Evolutionary conservation across 2,888 invertebrate species (phyloP), one percentile per base, ranked within the genome.

Genomic region (Hesperia comma): DNA sequence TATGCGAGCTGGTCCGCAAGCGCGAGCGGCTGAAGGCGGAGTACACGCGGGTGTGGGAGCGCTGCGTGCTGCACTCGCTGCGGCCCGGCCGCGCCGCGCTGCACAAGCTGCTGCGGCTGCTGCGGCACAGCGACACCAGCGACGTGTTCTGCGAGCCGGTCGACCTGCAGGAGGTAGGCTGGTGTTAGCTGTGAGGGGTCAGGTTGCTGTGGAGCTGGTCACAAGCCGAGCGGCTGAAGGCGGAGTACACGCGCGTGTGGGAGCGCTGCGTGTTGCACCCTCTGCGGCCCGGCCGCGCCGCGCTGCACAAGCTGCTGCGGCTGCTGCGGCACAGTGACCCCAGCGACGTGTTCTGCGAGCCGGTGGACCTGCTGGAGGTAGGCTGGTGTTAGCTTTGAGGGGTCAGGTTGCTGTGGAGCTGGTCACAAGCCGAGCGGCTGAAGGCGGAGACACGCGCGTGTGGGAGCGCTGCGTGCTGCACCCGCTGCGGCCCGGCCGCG

Each of bases 141-240:
- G 96, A 97, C 76, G 97, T 99, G 71, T 99, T 99, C 87, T 95
- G 96, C 0, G 98, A 98, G 80, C 99, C 99, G 0, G 99, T 99
- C 0, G 97, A 98, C 81, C 93, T 95, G 37, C 95, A 94, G 54
- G 97, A 97, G 93, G 96, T 94, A 26, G 2, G 26, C 26, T 5
- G 26, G n/a, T n/a, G n/a, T n/a, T n/a, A n/a, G n/a, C n/a, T n/a
- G n/a, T n/a, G n/a, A n/a, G n/a, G n/a, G n/a, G 21, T 0, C 69
- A 92, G 95, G 70, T 93, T 99, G 40, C 94, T 99, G 0, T 98
- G 99, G 99, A 99, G 86, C 86, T 99, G 72, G 98, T 99, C 95
- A 99, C 63, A 99, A 99, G 83, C 94, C 49, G 99, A 99, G 88
- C 98, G 98, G 78, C 93, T 98, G 15, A 99, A 99, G 87, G 95